Percentiles rank a stretch among this genome's conserved stretches.
Conservation (phyloP, 1,140 invertebrate genomes). For the Drosophila bifasciata region DNA sequence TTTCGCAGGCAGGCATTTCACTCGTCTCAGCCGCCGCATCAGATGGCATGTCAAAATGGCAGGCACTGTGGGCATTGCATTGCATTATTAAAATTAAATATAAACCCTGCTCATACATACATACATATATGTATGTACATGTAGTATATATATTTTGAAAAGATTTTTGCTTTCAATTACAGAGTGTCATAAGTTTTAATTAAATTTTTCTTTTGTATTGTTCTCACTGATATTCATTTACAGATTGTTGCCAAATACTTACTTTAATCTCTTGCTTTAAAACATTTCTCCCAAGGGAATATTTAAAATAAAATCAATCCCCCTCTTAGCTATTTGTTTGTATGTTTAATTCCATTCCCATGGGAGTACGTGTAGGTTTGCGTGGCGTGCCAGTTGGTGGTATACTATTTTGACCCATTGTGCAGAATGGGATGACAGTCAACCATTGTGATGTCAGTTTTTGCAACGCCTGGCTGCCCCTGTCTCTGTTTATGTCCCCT, state of each 20-base stretch:
- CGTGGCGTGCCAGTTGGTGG: conserved; percentile 38
- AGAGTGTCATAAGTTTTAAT: neutral
- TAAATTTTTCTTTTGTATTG: neutral
- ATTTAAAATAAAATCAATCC: too few species aligned
- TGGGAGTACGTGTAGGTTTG: too few species aligned
- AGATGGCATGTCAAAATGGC: conserved; percentile 30
- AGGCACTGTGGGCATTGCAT: conserved; percentile 33
- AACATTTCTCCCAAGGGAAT: too few species aligned
- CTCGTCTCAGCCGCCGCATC: conserved; percentile 46
- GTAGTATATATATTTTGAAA: too few species aligned
- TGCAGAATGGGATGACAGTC: conserved; percentile 58
- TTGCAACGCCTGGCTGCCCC: conserved; percentile 35
- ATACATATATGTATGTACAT: neutral
- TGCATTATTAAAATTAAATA: conserved; percentile 31
- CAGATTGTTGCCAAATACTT: too few species aligned
- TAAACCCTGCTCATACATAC: neutral
- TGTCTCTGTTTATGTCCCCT: neutral
- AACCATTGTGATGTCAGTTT: conserved; percentile 69
- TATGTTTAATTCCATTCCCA: too few species aligned
- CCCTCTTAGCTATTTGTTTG: too few species aligned
- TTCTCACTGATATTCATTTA: too few species aligned
- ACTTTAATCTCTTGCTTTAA: too few species aligned
- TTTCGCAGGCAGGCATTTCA: conserved; percentile 34
- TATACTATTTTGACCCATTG: conserved; percentile 59
- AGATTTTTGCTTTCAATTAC: conserved; percentile 4